Base-by-base conservation (phyloP, 2,888 invertebrate genomes). In the Morpho achilles region DNA sequence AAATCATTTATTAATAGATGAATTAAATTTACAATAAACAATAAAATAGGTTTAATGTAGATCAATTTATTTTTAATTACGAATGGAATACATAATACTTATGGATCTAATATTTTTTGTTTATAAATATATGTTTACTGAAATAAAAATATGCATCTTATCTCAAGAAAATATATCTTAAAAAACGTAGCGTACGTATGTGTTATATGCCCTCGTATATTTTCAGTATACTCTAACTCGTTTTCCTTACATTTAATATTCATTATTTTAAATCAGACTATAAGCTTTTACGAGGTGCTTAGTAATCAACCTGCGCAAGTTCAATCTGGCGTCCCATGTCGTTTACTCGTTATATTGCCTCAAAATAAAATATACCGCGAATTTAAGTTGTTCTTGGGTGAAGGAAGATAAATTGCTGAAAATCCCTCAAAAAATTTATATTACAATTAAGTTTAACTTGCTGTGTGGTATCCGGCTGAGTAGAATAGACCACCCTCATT, bases 221-320 rank as follows among this genome's bases (percentile, higher is more conserved):
- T 58, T 44, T n/a, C 61, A 46, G 41, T 51, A 8, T 49, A 50
- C 53, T 59, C 48, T 53, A 50, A 77, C 76, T 78, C 77, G 77
- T 78, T 80, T 77, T 75, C 75, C 74, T 32, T 49, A 72, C 77
- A 72, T 82, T 82, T 80, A 78, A 79, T 82, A 80, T 80, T 77
- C 79, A 77, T 81, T 79, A 79, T 78, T 76, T 62, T 56, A 75
- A 69, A 64, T 62, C 65, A 66, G 61, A 61, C 60, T 65, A 66
- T 69, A 67, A 67, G 51, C 67, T 73, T 77, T 80, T 78, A 79
- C 67, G 74, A 72, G 68, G 70, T 70, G 72, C 71, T 77, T 74
- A 75, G 72, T 73, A 68, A 72, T 71, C 66, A 69, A 74, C 65
- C 51, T 58, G 59, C 64, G 62, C 61, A 53, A 53, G 67, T 66